Base-by-base conservation (phyloP, 2,888 invertebrate species). In the Yponomeuta cagnagella region DNA sequence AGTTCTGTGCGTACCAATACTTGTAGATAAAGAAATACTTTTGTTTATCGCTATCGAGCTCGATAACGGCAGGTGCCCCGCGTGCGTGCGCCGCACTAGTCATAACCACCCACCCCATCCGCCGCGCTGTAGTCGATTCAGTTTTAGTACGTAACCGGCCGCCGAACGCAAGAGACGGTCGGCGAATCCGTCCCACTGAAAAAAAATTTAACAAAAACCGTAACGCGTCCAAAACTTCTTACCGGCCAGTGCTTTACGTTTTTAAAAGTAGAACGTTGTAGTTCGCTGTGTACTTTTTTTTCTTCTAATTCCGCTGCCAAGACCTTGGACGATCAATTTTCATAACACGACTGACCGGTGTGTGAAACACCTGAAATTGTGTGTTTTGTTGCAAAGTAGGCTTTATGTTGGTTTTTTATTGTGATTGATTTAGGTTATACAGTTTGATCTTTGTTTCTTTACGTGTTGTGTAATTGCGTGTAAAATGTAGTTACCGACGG, bases 1-100 rank as follows among this genome's bases (percentile, higher is more conserved):
- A 12, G 5, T 2, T 10, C 6, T 15, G 2, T 58, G 12, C 15
- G 52, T 58, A 58, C 15, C 12, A 33, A 33, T 2, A 5, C 15
- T 15, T 58, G 15, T 15, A 8, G 12, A 58, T 58, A 15, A 15
- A 58, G 52, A 15, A 58, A 58, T 58, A 58, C 12, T 52, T 52
- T 15, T 15, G 15, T 68, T 52, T 68, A 68, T 68, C 68, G 68
- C n/a, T 3, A n/a, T 68, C 68, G 48, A 31, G 68, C 78, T 90
- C 88, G 86, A 88, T 88, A 83, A 80, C 80, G 80, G 75, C 81
- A 82, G 79, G 76, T 74, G 77, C 76, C 77, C 74, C 76, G 43
- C 74, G 77, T 85, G 87, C 88, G 86, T 88, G 89, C 87, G 85
- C 90, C 83, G 79, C 90, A 87, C 89, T 89, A 89, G 75, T 74